Conservation (phyloP, 2,797 vertebrate genomes). For the Adelosebastes latens region DNA sequence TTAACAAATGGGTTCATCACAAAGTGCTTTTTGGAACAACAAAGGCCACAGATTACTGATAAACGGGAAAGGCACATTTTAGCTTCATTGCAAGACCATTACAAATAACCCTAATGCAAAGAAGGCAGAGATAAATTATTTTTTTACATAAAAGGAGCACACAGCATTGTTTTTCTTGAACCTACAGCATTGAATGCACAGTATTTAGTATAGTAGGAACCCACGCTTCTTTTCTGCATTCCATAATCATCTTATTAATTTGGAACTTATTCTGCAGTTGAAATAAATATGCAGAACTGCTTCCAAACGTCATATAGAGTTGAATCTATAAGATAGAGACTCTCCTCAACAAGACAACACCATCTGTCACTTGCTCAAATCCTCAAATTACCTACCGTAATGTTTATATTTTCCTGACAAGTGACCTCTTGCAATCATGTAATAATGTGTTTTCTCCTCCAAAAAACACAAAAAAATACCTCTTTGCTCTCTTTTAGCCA, state of each 20-base stretch:
- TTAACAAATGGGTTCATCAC: conserved; percentile 45
- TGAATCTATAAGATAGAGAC: background rate
- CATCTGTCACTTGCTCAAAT: background rate
- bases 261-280: background rate
- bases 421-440: no score
- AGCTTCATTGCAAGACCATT: background rate
- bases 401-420: no score
- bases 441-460: no score
- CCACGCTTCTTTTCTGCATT: background rate
- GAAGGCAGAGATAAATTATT: background rate
- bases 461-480: background rate
- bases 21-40: conserved; percentile 40
- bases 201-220: background rate
- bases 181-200: background rate
- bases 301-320: background rate
- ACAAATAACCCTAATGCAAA: background rate
- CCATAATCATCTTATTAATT: background rate
- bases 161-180: background rate
- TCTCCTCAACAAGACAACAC: background rate
- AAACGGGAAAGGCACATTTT: background rate
- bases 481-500: background rate
- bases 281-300: background rate
- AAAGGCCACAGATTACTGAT: conserved; percentile 20
- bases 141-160: background rate
- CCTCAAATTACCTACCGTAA: no score